phyloP scores from a whole-genome alignment of 1,140 invertebrate species.

The Caenorhabditis latens region DNA sequence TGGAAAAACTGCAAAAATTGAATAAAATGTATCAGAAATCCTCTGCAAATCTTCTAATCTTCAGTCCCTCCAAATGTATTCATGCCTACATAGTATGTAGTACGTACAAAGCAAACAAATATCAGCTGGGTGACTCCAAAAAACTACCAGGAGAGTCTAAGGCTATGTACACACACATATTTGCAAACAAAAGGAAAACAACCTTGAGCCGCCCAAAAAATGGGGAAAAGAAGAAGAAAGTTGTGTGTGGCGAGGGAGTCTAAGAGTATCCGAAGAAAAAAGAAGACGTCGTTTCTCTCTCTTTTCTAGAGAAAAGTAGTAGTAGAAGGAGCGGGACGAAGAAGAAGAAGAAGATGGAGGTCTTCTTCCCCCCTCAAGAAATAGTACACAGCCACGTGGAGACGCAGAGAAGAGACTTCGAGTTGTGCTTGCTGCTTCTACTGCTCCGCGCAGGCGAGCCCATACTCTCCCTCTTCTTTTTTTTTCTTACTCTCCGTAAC shows the following conservation, averaged over 20 bases:
- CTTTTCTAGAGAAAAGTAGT: not conserved
- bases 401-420: not conserved
- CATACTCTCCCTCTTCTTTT: not conserved
- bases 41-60: too few relatives aligned
- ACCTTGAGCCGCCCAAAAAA: not conserved
- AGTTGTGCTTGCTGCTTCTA: not conserved
- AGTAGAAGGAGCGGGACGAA: not conserved
- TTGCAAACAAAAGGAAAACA: too few relatives aligned
- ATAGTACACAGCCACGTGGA: not conserved
- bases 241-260: not conserved
- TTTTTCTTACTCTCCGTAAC: not conserved
- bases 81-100: too few relatives aligned
- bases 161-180: too few relatives aligned
- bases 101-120: too few relatives aligned
- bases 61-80: too few relatives aligned
- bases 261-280: conserved; percentile 19
- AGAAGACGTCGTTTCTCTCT: not conserved
- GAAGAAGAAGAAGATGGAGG: too few relatives aligned
- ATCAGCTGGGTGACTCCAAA: too few relatives aligned
- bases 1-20: too few relatives aligned
- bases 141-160: too few relatives aligned
- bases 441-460: too few relatives aligned
- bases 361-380: not conserved
- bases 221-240: not conserved
- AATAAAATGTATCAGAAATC: too few relatives aligned